These are phyloP conservation scores for Diplosoma virens DNA, from an alignment of 23 tunicate genomes.

Conservation along the genomic window DNA sequence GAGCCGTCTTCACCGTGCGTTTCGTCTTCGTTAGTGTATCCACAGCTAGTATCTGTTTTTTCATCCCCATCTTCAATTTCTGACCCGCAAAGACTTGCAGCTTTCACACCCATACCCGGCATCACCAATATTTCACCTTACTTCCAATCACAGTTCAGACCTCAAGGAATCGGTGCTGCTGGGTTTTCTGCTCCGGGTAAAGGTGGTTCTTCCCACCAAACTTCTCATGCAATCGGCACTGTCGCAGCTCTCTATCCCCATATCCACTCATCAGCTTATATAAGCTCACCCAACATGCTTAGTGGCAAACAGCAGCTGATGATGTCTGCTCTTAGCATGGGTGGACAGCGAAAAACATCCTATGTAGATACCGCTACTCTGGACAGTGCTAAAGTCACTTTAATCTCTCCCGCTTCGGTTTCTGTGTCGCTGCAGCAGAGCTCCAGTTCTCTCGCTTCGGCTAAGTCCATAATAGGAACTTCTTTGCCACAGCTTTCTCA, in stretches of 20 bases:
- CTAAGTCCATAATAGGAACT: not conserved
- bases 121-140: not conserved
- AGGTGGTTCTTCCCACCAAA: not conserved
- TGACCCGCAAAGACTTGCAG: not conserved
- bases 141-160: conserved; percentile 26
- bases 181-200: conserved; percentile 67
- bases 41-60: not conserved
- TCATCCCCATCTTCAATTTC: conserved; percentile 2
- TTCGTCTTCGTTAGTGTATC: too few species aligned
- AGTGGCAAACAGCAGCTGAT: conserved; percentile 58
- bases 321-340: conserved; percentile 70
- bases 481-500: not conserved
- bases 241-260: conserved; percentile 56
- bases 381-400: not conserved
- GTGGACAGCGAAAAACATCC: conserved; percentile 10
- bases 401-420: not conserved
- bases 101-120: not conserved
- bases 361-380: not conserved
- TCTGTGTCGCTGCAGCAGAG: not conserved
- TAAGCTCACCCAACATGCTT: conserved; percentile 33
- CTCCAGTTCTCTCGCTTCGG: not conserved
- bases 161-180: conserved; percentile 58
- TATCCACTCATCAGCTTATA: conserved; percentile 55
- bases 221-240: conserved; percentile 10
- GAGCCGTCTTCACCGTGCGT: not conserved